Base-by-base conservation (phyloP, 2,888 invertebrate species). In the Seira ritae region DNA sequence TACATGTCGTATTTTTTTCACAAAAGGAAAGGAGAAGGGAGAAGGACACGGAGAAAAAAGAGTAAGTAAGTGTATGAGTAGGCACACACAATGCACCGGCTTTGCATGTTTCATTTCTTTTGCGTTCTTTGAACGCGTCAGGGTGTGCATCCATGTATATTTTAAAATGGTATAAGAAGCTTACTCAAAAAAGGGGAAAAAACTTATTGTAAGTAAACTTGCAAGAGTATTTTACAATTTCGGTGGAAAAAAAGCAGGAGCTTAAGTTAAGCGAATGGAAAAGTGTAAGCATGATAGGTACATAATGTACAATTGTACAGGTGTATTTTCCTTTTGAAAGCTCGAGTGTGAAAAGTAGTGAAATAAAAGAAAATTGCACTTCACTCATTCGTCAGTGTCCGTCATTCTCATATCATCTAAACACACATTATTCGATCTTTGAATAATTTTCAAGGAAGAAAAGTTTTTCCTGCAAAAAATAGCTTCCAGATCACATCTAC, bases 1-100 rank as follows among this genome's bases (percentile, higher is more conserved):
- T 71, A 71, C 71, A 81, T 81, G 76, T 66, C 75, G 6, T 42
- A n/a, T 31, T 31, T 31, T 31, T 31, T 80, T 60, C 72, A 42
- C 68, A 72, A 19, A 20, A 55, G 67, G 20, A 74, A 74, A 68
- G n/a, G 20, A 60, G 42, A 10, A 62, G 31, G 68, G 24, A 42
- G 23, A 67, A 19, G 17, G n/a, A 68, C 15, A 55, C 3, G 55
- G 17, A 55, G 55, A 55, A n/a, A 1, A 55, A 17, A 12, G 12
- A 55, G 42, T 6, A 12, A 42, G 42, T 42, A 55, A 55, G 55
- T 55, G 55, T 8, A 42, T 8, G 15, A 55, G 55, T 3, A 31
- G 8, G 31, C 31, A 31, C 55, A 55, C 17, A 42, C 46, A 65
- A 75, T 67, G 31, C 31, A 31, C 31, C 31, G 50, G 17, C 67